phyloP scores from a whole-genome alignment of 1,140 invertebrate genomes.

The Drosophila ercepeae region DNA sequence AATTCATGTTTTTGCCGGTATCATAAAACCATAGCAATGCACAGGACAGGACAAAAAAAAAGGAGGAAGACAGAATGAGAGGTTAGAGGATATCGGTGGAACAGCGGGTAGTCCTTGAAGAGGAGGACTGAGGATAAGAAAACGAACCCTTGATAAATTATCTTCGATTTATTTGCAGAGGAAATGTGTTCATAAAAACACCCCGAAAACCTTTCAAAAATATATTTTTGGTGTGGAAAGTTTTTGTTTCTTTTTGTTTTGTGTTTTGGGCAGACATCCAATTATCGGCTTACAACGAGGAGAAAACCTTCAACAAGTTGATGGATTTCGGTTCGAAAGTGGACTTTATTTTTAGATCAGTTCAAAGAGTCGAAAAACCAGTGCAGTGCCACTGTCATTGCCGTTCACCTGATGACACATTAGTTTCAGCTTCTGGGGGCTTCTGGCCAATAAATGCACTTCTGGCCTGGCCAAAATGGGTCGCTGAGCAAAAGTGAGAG shows the following conservation, averaged over 20 bases:
- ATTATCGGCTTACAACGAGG: constrained; percentile 14
- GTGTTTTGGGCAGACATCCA: constrained; percentile 11
- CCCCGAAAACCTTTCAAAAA: background rate
- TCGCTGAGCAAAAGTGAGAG: constrained; percentile 34
- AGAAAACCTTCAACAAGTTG: constrained; percentile 17
- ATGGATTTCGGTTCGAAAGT: constrained; percentile 9
- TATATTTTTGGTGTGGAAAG: constrained; percentile 23
- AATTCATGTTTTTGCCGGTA: constrained; percentile 60
- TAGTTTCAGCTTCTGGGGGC: background rate
- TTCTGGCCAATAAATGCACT: constrained; percentile 24
- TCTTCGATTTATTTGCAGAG: background rate
- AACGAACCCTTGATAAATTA: constrained; percentile 25
- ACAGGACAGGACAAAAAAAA: constrained; percentile 16
- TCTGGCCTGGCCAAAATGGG: constrained; percentile 32
- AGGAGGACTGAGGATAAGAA: constrained; percentile 3
- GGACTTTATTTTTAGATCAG: background rate
- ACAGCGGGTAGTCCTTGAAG: constrained; percentile 57
- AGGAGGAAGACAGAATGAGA: constrained; percentile 6
- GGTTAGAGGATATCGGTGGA: constrained; percentile 43
- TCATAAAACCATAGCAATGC: constrained; percentile 77
- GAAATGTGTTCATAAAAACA: constrained; percentile 31
- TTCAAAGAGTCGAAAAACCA: background rate
- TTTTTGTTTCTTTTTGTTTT: background rate
- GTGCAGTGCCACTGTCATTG: constrained; percentile 37
- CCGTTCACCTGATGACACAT: constrained; percentile 44